Evolutionary conservation across 1,140 invertebrate genomes (phyloP).

Genomic region (Diachasmimorpha longicaudata): DNA sequence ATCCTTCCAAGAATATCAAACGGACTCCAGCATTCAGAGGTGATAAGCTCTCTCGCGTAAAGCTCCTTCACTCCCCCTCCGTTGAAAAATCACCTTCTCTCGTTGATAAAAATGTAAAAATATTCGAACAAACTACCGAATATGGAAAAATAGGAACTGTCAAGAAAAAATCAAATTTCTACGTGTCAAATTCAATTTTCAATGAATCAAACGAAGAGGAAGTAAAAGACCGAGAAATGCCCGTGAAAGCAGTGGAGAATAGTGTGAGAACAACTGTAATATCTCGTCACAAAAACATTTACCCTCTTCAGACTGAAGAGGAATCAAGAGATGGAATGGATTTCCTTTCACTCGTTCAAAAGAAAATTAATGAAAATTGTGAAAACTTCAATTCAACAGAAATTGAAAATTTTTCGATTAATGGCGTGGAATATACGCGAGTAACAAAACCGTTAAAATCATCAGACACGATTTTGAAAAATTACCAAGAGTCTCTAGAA

Average conservation of each 20-base stretch:
- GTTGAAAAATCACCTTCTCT: conserved; percentile 35
- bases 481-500: conserved; percentile 38
- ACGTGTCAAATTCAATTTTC: conserved; percentile 42
- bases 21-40: conserved; percentile 68
- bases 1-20: conserved; percentile 66
- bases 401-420: conserved; percentile 30
- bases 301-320: conserved; percentile 38
- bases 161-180: conserved; percentile 50
- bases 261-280: conserved; percentile 31
- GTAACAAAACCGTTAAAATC: conserved; percentile 57
- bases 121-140: conserved; percentile 38
- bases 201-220: conserved; percentile 54
- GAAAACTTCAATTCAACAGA: background rate
- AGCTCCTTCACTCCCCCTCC: conserved; percentile 41
- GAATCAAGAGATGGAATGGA: background rate
- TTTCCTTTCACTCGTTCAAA: background rate
- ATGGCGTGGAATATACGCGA: conserved; percentile 57
- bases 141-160: conserved; percentile 59
- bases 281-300: conserved; percentile 35
- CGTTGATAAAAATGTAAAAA: conserved; percentile 32
- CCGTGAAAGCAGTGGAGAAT: conserved; percentile 47
- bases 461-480: conserved; percentile 49
- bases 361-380: background rate
- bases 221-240: conserved; percentile 21
- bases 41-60: conserved; percentile 55